Evolutionary conservation across 2,888 invertebrate species (phyloP).

Genomic region (Hipparchia semele): DNA sequence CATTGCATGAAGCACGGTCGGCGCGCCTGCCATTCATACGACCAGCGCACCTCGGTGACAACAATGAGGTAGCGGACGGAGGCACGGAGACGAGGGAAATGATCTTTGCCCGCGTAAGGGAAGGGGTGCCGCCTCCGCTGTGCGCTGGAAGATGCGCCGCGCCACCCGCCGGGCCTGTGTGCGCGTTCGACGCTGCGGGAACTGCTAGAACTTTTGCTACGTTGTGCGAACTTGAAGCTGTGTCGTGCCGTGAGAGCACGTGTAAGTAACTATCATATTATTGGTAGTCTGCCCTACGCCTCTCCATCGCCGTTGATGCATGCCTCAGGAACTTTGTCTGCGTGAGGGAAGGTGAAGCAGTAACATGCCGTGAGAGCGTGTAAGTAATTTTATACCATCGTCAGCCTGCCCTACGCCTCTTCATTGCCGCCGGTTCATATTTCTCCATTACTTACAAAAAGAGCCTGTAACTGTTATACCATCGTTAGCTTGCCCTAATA

Average conservation of each 20-base stretch:
- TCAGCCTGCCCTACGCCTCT: too few species aligned
- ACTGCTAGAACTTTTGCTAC: slow-evolving; percentile 82
- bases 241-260: slow-evolving; percentile 82
- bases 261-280: slow-evolving; percentile 66
- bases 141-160: slow-evolving; percentile 69
- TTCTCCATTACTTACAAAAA: too few species aligned
- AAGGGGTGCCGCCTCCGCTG: slow-evolving; percentile 72
- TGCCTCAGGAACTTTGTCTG: not conserved
- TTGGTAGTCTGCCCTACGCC: not conserved
- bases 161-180: slow-evolving; percentile 80
- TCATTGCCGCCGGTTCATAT: too few species aligned
- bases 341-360: too few species aligned
- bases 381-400: too few species aligned
- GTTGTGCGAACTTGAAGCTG: slow-evolving; percentile 81
- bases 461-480: too few species aligned
- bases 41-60: slow-evolving; percentile 57
- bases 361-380: too few species aligned
- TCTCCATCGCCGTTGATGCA: not conserved
- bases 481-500: too few species aligned
- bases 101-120: slow-evolving; percentile 59
- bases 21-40: slow-evolving; percentile 63
- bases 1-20: slow-evolving; percentile 61
- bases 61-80: slow-evolving; percentile 52
- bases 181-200: slow-evolving; percentile 83
- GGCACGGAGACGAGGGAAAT: slow-evolving; percentile 52